Evolutionary conservation across 2,797 vertebrate genomes (phyloP), one percentile per base, ranked within the genome.

Genomic region (Cryptoprocta ferox): DNA sequence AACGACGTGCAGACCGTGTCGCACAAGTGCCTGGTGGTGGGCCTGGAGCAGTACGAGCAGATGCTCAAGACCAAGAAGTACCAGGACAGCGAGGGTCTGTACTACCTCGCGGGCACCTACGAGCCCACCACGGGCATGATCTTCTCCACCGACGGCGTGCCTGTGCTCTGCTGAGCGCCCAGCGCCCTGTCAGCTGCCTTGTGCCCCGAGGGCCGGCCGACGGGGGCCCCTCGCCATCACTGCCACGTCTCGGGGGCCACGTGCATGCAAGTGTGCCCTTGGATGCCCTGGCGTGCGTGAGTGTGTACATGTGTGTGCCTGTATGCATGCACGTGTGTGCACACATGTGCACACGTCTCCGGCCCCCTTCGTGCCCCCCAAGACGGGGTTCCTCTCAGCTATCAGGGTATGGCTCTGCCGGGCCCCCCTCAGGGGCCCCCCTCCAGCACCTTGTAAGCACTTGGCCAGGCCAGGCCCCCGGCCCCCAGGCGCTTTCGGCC

Each of bases 71-170:
- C 99, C 0, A 99, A 99, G 97, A 99, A 99, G 98, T 99, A 99
- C 96, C 99, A 99, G 89, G 99, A 99, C 99, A 99, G 99, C 65
- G 99, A 99, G 97, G 99, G 99, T 98, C 99, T 99, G 71, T 99
- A 99, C 99, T 99, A 99, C 99, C 99, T 99, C 98, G 99, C 99
- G 4, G 99, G 99, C 97, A 99, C 99, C 83, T 99, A 99, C 0
- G 99, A 99, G 97, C 99, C 99, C 98, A 99, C 99, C 97, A 99
- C 99, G 0, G 99, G 99, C 98, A 99, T 99, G 99, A 99, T 99
- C 98, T 99, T 99, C 99, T 99, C 99, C 98, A 99, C 99, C 0
- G 99, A 99, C 0, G 99, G 99, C 4, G 99, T 99, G 94, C 99
- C 99, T 0, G 99, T 99, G 98, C 99, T 99, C 98, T 99, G 99